Evolutionary conservation across 1,140 invertebrate species (phyloP).

Genomic region (Paraescarpia echinospica): DNA sequence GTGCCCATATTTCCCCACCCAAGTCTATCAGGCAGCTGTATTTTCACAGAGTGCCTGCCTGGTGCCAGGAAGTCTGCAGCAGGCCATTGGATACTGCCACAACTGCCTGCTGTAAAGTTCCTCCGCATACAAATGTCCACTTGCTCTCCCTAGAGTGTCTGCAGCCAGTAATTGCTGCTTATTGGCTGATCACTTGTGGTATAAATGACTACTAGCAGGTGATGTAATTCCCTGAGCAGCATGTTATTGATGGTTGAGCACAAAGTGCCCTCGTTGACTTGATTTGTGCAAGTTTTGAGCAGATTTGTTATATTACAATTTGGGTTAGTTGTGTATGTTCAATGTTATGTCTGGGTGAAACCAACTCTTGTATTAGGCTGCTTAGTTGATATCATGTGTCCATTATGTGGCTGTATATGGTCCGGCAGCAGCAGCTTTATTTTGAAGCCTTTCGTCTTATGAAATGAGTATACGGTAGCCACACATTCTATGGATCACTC

Average conservation of each 20-base stretch:
- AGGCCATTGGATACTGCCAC: neutral
- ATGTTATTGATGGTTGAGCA: neutral
- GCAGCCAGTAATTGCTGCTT: neutral
- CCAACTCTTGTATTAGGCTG: no score
- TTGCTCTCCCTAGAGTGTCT: neutral
- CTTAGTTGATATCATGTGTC: no score
- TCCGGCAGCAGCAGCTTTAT: no score
- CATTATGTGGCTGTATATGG: no score
- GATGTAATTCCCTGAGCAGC: neutral
- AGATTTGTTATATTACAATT: neutral
- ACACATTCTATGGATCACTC: no score
- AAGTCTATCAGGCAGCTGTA: neutral
- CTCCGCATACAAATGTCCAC: neutral
- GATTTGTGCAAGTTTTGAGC: neutral
- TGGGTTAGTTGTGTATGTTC: neutral
- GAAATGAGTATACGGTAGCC: no score
- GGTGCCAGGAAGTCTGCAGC: neutral
- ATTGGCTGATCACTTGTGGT: slow-evolving; percentile 4
- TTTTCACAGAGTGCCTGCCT: neutral
- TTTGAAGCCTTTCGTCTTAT: no score
- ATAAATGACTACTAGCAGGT: neutral
- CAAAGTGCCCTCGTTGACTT: neutral
- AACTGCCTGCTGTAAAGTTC: neutral
- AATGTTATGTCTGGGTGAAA: no score
- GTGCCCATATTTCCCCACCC: neutral